Base-by-base conservation (phyloP, 2,888 invertebrate species). In the Myopa tessellatipennis region DNA sequence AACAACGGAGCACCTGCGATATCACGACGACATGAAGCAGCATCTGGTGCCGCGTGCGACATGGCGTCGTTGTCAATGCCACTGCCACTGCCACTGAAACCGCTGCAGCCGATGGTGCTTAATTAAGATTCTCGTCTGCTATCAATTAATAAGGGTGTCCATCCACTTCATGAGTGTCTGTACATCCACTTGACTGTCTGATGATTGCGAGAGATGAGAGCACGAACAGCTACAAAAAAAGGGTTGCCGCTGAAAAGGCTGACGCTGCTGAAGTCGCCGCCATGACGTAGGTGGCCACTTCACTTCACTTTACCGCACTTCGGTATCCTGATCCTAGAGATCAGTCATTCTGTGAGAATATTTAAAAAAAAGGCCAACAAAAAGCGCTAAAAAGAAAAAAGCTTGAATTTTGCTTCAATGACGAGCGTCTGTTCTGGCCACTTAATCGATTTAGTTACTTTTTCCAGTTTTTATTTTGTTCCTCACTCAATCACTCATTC, bases 71-170 rank as follows among this genome's bases (percentile, higher is more conserved):
- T 58, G 58, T 12, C 26, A 18, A n/a, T n/a, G 58, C 58, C 26
- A 18, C 61, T n/a, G 58, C 58, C 26, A 18, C 61, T n/a, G 61
- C 10, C 18, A 26, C 4, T 18, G 61, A 26, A 26, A 34, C 26
- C 3, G 61, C 61, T 61, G 7, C 61, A 1, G 58, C n/a, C 34
- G 8, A 5, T 34, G 18, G n/a, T 61, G 4, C 61, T 61, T 26
- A 61, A 61, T 61, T 61, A 61, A 61, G 34, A 26, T n/a, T 26
- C 61, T n/a, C 61, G 61, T 61, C 61, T 18, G 8, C 61, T 18
- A 18, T 26, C 61, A 61, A 34, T 61, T 61, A 34, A 7, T 12
- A 61, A 18, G 18, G 34, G 61, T 52, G 52, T 52, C 14, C 14
- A 14, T 52, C 10, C 14, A 14, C 26, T 52, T 5, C 34, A 18